Evolutionary conservation across 2,113 vertebrate species (phyloP), one percentile per base, ranked within the genome.

Genomic region (Trochalopteron elliotii): DNA sequence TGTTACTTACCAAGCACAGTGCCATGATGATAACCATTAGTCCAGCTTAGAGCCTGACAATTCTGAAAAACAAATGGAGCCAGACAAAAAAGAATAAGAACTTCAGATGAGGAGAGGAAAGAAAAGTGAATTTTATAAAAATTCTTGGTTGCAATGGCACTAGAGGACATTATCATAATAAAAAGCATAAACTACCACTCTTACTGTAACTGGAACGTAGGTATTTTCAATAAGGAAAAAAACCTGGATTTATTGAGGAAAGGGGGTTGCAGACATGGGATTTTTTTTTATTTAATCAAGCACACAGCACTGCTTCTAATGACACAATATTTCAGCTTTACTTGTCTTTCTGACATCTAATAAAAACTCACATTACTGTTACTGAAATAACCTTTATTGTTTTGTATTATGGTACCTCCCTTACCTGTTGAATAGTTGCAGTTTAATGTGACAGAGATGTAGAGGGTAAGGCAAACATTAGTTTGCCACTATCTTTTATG

Each of bases 181-280:
- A 82, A 49, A 92, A 82, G 11, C 19, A 37, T 72, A 45, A 93
- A 55, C 50, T 59, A 30, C 6, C 27, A 22, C 30, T 85, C 21
- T 55, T 42, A 21, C 70, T 87, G 30, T 12, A 85, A 63, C 19
- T 59, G 35, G 14, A 72, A 37, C 39, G 25, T 27, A 65, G 30
- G 11, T 76, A 31, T 89, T 93, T 79, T n/a, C 28, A 57, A 15
- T 52, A 8, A 50, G 15, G 9, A 85, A 80, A 84, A 31, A n/a
- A 0, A 1, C 0, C 7, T 18, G 18, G 22, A 31, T 64, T 59
- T 82, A 10, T 40, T 0, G 0, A 69, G 16, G 25, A 78, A 75
- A 71, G 19, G 12, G 33, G 16, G 10, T 56, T 82, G 47, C 22
- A 56, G n/a, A 20, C 1, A 68, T 72, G 13, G 5, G 19, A 2